Percentiles rank a stretch among this genome's conserved stretches.
phyloP scores from a whole-genome alignment of 2,113 vertebrate species.

The Passer domesticus region DNA sequence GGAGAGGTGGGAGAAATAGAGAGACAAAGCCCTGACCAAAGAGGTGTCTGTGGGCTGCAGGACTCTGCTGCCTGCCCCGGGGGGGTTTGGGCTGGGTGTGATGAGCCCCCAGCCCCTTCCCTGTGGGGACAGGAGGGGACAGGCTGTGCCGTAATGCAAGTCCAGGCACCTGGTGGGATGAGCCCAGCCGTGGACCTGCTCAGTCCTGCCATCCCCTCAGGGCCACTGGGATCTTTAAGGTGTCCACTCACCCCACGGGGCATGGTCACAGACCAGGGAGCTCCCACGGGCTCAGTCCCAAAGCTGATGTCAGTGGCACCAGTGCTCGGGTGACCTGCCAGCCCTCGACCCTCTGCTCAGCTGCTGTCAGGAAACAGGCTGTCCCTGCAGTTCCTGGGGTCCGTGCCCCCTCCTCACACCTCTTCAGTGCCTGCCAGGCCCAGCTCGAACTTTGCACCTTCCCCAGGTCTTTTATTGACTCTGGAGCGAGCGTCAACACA shows the following conservation, averaged over 20 bases:
- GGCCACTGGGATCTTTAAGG: background rate
- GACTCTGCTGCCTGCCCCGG: accelerated
- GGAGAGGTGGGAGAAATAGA: background rate
- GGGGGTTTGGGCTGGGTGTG: background rate
- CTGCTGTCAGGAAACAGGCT: background rate
- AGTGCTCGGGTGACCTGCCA: accelerated
- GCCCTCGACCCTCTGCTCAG: background rate
- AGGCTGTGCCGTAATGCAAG: background rate
- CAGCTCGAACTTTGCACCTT: background rate
- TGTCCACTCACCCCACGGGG: accelerated
- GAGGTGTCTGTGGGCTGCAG: background rate
- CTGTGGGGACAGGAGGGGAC: accelerated
- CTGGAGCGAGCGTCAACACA: accelerated
- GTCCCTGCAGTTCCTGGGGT: background rate
- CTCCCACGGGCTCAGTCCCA: background rate
- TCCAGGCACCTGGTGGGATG: accelerated
- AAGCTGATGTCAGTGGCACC: accelerated
- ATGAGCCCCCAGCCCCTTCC: background rate
- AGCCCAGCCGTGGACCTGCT: background rate
- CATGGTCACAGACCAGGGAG: accelerated
- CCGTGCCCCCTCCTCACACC: background rate
- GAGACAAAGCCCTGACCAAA: background rate
- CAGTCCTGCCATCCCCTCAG: accelerated
- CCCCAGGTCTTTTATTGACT: background rate
- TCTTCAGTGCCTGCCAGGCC: background rate